Percentiles rank a stretch among this genome's conserved stretches.
Evolutionary conservation across 2,113 vertebrate species (phyloP).

Genomic region (Gulo gulo): DNA sequence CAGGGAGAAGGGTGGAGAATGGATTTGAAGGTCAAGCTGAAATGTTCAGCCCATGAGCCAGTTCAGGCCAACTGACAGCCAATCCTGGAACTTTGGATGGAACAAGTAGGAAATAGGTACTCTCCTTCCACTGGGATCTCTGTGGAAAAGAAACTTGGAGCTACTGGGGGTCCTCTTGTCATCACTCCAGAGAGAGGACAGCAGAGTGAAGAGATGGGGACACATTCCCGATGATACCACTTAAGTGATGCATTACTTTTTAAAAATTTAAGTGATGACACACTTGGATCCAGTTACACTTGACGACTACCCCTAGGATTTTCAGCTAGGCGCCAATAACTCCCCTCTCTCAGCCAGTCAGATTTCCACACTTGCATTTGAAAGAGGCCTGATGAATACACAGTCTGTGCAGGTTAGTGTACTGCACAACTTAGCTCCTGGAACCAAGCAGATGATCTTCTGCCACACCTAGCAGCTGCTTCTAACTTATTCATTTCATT

Average conservation of each 20-base stretch:
- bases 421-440: not conserved
- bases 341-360: not conserved
- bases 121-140: not conserved
- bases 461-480: not conserved
- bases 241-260: not conserved
- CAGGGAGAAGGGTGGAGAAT: not conserved
- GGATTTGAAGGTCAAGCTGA: constrained; percentile 11
- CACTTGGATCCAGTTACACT: not conserved
- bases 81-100: not conserved
- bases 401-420: not conserved
- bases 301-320: not conserved
- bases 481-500: not conserved
- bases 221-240: not conserved
- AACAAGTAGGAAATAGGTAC: not conserved
- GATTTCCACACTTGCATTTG: not conserved
- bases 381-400: not conserved
- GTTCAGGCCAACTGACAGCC: not conserved
- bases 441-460: not conserved
- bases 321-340: not conserved
- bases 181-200: not conserved
- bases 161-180: not conserved
- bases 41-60: not conserved
- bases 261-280: not conserved
- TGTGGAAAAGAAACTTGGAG: constrained; percentile 4
- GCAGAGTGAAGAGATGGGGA: not conserved